Conservation (phyloP, 2,888 invertebrate genomes). For the Gerris lacustris region DNA sequence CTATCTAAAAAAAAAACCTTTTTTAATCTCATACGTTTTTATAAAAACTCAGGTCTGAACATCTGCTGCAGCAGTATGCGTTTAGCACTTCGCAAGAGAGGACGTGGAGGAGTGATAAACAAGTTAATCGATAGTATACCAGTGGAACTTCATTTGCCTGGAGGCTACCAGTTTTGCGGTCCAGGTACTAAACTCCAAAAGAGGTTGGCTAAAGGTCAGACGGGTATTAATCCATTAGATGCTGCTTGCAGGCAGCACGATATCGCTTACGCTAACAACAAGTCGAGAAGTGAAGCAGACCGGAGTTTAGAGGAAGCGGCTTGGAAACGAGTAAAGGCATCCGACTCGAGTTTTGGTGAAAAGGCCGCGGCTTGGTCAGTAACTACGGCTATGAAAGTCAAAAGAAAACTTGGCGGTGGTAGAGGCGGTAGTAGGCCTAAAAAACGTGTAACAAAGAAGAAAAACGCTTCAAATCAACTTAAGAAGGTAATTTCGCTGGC, state of each 20-base stretch:
- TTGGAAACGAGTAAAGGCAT: conserved; percentile 21
- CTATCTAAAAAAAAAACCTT: too few relatives aligned
- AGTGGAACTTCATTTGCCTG: conserved; percentile 13
- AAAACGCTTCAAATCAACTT: too few relatives aligned
- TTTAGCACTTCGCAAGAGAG: too few relatives aligned
- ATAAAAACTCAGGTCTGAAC: too few relatives aligned
- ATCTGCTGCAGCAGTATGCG: too few relatives aligned
- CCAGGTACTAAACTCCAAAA: conserved; percentile 21
- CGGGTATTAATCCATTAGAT: conserved; percentile 34
- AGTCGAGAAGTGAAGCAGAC: conserved; percentile 18
- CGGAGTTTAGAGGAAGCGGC: conserved; percentile 15
- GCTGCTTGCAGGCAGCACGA: conserved; percentile 34
- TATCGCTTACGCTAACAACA: conserved; percentile 30
- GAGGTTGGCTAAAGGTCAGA: conserved; percentile 33
- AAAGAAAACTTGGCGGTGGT: conserved; percentile 23
- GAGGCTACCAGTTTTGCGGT: conserved; percentile 17
- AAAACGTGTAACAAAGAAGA: too few relatives aligned
- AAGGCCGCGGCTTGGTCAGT: conserved; percentile 20
- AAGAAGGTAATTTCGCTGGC: too few relatives aligned
- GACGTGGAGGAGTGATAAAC: background rate
- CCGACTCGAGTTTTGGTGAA: conserved; percentile 20
- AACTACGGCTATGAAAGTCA: conserved; percentile 24
- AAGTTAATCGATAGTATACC: background rate
- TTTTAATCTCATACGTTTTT: too few relatives aligned
- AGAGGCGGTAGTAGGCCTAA: background rate